Conservation (phyloP, 2,797 vertebrate species). For the Dryobates pubescens region DNA sequence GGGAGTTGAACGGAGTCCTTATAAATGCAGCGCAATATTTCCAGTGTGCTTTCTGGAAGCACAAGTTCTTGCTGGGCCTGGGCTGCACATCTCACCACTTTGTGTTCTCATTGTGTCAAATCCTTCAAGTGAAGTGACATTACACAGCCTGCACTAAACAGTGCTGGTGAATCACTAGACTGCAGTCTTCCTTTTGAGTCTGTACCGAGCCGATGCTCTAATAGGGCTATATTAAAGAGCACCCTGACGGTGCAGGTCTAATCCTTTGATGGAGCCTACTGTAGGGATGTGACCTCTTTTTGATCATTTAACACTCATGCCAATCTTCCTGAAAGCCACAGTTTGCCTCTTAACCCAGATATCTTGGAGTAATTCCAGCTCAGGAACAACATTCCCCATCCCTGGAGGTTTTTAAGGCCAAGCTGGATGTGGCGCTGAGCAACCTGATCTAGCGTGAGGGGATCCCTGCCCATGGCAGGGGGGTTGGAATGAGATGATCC, state of each 20-base stretch:
- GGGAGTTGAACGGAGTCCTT: neutral
- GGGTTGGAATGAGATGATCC: too few species aligned
- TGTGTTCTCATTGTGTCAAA: constrained; percentile 52
- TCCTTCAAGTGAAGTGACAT: constrained; percentile 58
- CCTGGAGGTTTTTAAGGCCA: too few species aligned
- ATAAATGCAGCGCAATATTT: constrained; percentile 20
- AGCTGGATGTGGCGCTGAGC: too few species aligned
- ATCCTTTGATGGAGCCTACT: constrained; percentile 40
- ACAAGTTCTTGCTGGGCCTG: neutral
- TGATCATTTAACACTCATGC: neutral
- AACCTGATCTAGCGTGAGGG: too few species aligned
- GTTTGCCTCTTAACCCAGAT: constrained; percentile 24
- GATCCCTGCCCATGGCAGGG: too few species aligned
- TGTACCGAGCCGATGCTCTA: constrained; percentile 8
- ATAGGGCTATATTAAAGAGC: constrained; percentile 19
- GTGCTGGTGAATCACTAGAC: constrained; percentile 50
- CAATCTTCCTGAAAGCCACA: constrained; percentile 37
- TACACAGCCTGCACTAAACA: constrained; percentile 31
- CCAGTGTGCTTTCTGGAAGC: neutral
- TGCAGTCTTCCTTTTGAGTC: constrained; percentile 30
- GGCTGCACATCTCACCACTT: constrained; percentile 20
- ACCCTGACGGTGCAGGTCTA: constrained; percentile 32
- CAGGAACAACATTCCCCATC: neutral
- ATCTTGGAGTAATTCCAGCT: constrained; percentile 31
- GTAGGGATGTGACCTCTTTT: neutral